Base-by-base conservation (phyloP, 2,113 vertebrate genomes). In the Promerops cafer region DNA sequence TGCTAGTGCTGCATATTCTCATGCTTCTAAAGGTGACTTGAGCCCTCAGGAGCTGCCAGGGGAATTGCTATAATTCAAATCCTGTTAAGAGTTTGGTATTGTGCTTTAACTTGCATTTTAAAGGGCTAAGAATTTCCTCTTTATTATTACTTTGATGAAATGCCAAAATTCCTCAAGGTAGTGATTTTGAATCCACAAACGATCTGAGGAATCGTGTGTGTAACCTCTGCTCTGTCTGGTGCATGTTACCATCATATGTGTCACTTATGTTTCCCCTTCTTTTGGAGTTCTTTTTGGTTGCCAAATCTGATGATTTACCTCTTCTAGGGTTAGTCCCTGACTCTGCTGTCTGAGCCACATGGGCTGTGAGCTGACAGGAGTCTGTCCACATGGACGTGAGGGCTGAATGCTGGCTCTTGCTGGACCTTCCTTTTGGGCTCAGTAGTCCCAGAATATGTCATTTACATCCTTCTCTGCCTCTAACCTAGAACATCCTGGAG, bases 401-500 rank as follows among this genome's bases (percentile, higher is more conserved):
- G 75, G n/a, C 35, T 79, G 26, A 27, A 1, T 16, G 33, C 17
- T 66, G 47, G 16, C 39, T 86, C 65, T 30, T 39, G 5, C 19
- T 50, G 22, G 12, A 33, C 37, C 11, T 70, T 68, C 15, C 21
- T 39, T 77, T n/a, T 40, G 61, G 61, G 17, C 7, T 72, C 31
- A 30, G 9, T 4, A 68, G 50, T 52, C n/a, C 14, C 35, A 66
- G 30, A 52, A 39, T 17, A 10, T 13, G 16, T 7, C 3, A 21
- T 64, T 81, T 60, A 16, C 22, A 18, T 82, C 27, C 39, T 68
- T 31, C 28, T 71, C 37, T 85, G 24, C 33, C 44, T 85, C 11
- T 70, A 27, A 94, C 4, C 23, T 83, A 97, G 97, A 97, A 97
- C 20, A 22, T 97, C 60, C 66, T 97, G 83, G 97, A 97, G 44